These are phyloP conservation scores for Melieria crassipennis DNA, from an alignment of 2,888 invertebrate species.

Conservation along the genomic window DNA sequence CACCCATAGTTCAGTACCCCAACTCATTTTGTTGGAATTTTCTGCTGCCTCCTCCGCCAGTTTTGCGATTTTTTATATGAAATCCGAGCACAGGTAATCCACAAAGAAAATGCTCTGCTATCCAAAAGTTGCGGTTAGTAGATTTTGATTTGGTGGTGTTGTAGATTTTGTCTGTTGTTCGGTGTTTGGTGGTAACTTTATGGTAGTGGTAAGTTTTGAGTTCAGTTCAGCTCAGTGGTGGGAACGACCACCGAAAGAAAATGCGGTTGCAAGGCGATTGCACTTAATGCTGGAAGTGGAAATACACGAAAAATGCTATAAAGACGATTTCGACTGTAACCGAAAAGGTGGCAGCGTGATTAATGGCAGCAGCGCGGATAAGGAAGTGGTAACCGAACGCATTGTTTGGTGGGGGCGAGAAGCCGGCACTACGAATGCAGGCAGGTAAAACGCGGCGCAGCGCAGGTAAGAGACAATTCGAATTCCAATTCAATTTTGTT, in stretches of 20 bases:
- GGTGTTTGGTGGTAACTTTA: background rate
- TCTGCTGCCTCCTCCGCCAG: conserved; percentile 61
- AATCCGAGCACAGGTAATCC: conserved; percentile 36
- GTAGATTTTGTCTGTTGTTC: background rate
- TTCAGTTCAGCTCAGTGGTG: too few relatives aligned
- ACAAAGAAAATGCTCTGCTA: conserved; percentile 14
- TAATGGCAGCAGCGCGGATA: background rate
- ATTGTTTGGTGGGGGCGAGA: background rate
- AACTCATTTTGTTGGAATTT: conserved; percentile 64
- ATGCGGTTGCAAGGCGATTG: background rate
- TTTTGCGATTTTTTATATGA: conserved; percentile 45
- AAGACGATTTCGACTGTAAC: background rate
- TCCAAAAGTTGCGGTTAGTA: conserved; percentile 7
- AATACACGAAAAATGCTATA: conserved; percentile 6
- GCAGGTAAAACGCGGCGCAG: conserved; percentile 23
- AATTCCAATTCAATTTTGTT: conserved; percentile 19
- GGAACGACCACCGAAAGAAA: conserved; percentile 19
- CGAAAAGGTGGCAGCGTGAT: background rate
- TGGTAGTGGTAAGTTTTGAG: too few relatives aligned
- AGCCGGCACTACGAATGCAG: background rate
- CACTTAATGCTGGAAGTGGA: conserved; percentile 1
- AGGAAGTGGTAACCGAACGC: background rate
- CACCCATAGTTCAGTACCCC: conserved; percentile 66
- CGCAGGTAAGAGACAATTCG: conserved; percentile 7
- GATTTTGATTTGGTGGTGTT: background rate